A percentile compares a stretch with the other conserved stretches of the same genome.
Evolutionary conservation across 1,140 invertebrate genomes (phyloP).

Genomic region (Gryon sp.): DNA sequence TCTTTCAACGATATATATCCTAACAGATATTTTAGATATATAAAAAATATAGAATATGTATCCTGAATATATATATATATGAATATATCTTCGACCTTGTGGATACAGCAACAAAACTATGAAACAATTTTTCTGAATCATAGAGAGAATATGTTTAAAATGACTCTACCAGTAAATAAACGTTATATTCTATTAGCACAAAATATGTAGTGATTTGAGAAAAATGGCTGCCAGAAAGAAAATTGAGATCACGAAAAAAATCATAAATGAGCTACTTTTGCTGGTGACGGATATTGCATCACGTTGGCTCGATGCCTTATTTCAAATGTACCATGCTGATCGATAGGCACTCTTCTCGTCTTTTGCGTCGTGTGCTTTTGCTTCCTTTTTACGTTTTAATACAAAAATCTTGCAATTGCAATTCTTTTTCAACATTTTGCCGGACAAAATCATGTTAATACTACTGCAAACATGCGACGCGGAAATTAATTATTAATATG

Average conservation of each 20-base stretch:
- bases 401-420: neutral
- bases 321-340: constrained; percentile 61
- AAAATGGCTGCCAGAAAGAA: neutral
- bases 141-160: constrained; percentile 1
- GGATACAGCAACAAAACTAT: too few species aligned
- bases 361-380: constrained; percentile 1
- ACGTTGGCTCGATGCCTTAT: constrained; percentile 58
- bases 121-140: too few species aligned
- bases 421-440: neutral
- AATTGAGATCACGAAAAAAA: constrained; percentile 29
- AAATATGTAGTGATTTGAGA: constrained; percentile 19
- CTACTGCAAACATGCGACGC: too few species aligned
- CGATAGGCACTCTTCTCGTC: constrained; percentile 63
- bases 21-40: too few species aligned
- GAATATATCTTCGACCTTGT: too few species aligned
- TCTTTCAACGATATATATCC: too few species aligned
- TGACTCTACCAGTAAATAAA: neutral
- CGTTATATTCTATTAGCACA: constrained; percentile 10
- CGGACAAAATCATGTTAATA: neutral
- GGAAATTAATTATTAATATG: too few species aligned
- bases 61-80: too few species aligned
- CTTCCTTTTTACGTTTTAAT: neutral
- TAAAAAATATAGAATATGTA: too few species aligned
- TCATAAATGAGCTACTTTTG: constrained; percentile 54
- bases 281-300: constrained; percentile 67